Percentiles rank a stretch among this genome's conserved stretches.
Evolutionary conservation across 2,113 vertebrate genomes (phyloP).

Genomic region (Illadopsis cleaveri): DNA sequence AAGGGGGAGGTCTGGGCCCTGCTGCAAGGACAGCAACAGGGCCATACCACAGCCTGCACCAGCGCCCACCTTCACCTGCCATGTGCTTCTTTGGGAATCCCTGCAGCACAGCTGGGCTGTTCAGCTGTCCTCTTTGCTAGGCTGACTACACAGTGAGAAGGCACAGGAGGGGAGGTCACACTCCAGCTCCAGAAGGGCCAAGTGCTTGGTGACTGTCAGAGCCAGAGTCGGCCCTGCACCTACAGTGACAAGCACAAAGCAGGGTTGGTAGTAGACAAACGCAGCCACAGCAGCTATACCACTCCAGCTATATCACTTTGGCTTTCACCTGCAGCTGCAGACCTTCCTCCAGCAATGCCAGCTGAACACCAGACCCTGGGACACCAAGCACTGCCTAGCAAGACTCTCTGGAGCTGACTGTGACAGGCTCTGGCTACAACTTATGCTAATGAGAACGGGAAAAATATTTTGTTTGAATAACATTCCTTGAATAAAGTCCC

Average conservation of each 20-base stretch:
- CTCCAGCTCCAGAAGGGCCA: not conserved
- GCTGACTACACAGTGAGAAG: rapidly evolving
- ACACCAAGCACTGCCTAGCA: not conserved
- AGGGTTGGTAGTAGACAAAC: not conserved
- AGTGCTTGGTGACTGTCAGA: not conserved
- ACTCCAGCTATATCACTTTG: not conserved
- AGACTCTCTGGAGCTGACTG: not conserved
- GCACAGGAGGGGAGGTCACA: not conserved
- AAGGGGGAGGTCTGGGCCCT: not conserved
- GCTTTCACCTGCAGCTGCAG: not conserved
- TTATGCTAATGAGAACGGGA: not conserved
- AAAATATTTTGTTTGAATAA: not conserved
- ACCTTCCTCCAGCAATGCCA: not conserved
- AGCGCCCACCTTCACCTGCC: rapidly evolving
- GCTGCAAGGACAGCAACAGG: not conserved
- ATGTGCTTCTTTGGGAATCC: rapidly evolving
- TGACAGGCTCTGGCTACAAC: not conserved
- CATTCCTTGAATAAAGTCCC: not conserved
- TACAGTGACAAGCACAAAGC: not conserved
- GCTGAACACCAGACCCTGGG: not conserved
- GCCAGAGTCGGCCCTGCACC: not conserved
- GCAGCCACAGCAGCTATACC: not conserved
- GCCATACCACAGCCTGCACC: not conserved
- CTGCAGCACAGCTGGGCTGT: not conserved
- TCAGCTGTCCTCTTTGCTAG: not conserved